These are phyloP conservation scores for Ochropacha duplaris DNA, from an alignment of 2,888 invertebrate genomes.

Conservation along the genomic window DNA sequence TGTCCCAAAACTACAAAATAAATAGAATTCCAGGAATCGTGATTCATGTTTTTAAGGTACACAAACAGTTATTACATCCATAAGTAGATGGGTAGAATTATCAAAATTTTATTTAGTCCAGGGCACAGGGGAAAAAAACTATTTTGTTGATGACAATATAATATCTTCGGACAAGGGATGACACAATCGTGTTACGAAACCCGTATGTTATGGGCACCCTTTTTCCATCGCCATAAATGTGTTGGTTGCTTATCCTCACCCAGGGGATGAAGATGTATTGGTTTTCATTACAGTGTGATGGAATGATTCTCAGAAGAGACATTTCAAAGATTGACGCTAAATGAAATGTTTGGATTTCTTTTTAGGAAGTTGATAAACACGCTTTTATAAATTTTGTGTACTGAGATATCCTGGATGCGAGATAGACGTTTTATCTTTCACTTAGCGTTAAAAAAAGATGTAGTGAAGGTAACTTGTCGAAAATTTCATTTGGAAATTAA, in stretches of 20 bases:
- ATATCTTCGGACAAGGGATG: neutral
- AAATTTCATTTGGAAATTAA: too few species aligned
- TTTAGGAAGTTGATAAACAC: neutral
- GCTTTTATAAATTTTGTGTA: neutral
- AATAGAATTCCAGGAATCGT: too few species aligned
- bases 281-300: neutral
- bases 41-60: too few species aligned
- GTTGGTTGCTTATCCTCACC: neutral
- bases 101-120: neutral
- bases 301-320: neutral
- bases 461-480: too few species aligned
- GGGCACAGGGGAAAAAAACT: neutral
- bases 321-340: conserved; percentile 1
- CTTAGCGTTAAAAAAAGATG: too few species aligned
- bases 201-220: neutral
- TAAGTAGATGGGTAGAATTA: neutral
- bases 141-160: neutral
- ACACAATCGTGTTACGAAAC: neutral
- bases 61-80: too few species aligned
- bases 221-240: neutral
- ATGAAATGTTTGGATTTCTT: neutral
- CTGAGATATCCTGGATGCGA: neutral
- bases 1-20: too few species aligned
- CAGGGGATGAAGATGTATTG: conserved; percentile 3
- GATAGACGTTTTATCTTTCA: too few species aligned